A percentile compares a stretch with the other conserved stretches of the same genome.
These are phyloP conservation scores for honey bee (Apis mellifera) DNA, from an alignment of 1,140 invertebrate genomes.

Conservation along the genomic window DNA sequence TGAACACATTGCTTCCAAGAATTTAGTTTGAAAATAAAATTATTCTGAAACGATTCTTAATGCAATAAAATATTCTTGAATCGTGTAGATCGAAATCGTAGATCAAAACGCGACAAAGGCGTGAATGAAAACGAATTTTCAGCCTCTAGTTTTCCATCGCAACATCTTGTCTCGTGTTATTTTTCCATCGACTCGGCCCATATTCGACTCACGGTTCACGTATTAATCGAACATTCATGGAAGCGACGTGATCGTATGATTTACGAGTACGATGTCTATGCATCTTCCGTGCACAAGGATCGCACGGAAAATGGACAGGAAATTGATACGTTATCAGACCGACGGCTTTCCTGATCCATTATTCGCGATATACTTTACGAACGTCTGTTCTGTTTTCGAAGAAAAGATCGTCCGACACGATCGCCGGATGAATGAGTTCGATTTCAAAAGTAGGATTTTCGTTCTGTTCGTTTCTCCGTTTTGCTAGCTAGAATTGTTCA, in stretches of 20 bases:
- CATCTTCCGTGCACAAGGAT: neutral
- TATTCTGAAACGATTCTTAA: no score
- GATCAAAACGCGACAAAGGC: neutral
- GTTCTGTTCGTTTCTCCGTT: conserved; percentile 18
- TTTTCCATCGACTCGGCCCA: neutral
- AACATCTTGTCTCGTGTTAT: neutral
- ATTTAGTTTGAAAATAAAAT: no score
- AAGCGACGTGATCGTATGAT: conserved; percentile 5
- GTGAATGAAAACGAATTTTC: neutral
- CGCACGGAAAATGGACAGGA: conserved; percentile 55
- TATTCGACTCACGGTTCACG: neutral
- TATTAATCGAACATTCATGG: neutral
- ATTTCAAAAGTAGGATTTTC: conserved; percentile 40
- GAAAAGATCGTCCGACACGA: neutral
- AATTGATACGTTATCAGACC: conserved; percentile 67
- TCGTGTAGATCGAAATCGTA: no score
- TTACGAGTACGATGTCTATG: conserved; percentile 8
- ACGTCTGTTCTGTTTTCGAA: neutral
- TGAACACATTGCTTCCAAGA: no score
- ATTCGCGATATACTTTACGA: conserved; percentile 12
- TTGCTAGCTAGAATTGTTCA: conserved; percentile 56
- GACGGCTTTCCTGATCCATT: conserved; percentile 43
- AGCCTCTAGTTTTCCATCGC: neutral
- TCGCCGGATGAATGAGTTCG: conserved; percentile 27
- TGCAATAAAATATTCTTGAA: no score